These are phyloP conservation scores for Aplysina aerophoba DNA, from an alignment of 37 sponge, comb jelly and placozoan genomes.

Conservation along the genomic window DNA sequence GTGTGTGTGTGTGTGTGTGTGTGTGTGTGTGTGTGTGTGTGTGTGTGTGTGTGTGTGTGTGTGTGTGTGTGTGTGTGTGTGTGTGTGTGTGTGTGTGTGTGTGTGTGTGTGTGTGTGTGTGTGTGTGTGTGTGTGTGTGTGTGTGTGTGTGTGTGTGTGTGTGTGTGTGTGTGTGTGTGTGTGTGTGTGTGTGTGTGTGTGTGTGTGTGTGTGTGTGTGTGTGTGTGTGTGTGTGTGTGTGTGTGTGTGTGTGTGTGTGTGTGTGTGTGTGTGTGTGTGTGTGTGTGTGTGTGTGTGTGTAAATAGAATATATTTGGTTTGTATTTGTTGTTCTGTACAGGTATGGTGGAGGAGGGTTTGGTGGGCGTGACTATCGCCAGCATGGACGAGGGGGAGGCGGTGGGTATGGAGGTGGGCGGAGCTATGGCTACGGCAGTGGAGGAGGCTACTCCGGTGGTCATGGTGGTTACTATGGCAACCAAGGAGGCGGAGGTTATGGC, in stretches of 20 bases:
- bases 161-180: neutral
- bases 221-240: slow-evolving; percentile 6
- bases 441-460: slow-evolving; percentile 44
- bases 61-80: too few species aligned
- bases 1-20: neutral
- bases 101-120: neutral
- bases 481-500: slow-evolving; percentile 26
- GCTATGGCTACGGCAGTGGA: slow-evolving; percentile 43
- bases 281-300: neutral
- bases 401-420: slow-evolving; percentile 25
- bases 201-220: neutral
- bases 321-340: neutral
- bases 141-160: neutral
- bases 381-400: slow-evolving; percentile 42
- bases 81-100: neutral
- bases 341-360: slow-evolving; percentile 72
- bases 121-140: neutral
- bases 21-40: neutral
- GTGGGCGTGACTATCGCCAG: slow-evolving; percentile 91
- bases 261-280: neutral
- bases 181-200: slow-evolving; percentile 3
- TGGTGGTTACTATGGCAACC: slow-evolving; percentile 34
- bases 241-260: neutral
- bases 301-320: neutral
- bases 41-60: slow-evolving; percentile 6